Base-by-base conservation (phyloP, 2,888 invertebrate genomes). In the Agrochola litura region DNA sequence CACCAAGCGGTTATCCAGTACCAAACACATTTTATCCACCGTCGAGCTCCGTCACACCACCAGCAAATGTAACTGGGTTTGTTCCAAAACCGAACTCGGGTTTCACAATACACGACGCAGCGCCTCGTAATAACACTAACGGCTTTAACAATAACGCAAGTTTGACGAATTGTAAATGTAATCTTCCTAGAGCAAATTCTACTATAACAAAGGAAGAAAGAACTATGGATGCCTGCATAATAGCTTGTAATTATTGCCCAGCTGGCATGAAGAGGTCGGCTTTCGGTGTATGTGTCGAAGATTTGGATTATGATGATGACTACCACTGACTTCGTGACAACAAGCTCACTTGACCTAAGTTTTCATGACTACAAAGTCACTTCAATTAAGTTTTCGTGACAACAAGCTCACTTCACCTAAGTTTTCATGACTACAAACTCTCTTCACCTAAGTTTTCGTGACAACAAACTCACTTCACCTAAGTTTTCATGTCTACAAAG, bases 81-180 rank as follows among this genome's bases (percentile, higher is more conserved):
- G n/a, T 41, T 16, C 64, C 64, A 43, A 41, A 43, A n/a, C 64
- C 64, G 6, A 43, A 16, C n/a, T 6, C 64, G 16, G 16, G n/a
- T n/a, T 43, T 41, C 64, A n/a, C n/a, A 41, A 41, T n/a, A n/a
- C 16, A n/a, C 16, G 41, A 64, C 5, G 5, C 5, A 41, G 64
- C 5, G 9, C 16, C 41, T 4, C 41, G 52, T 52, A 68, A 68
- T 37, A 68, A 52, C 22, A 52, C 37, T 10, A 43, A 10, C 10
- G 16, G n/a, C 12, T 41, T 19, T 22, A 30, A 46, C 43, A 25
- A 37, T 6, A 54, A 14, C 41, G n/a, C 25, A 14, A 80, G 8
- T 64, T 73, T 8, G n/a, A 22, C 16, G 0, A 37, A 56, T 25
- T 78, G 81, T 14, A 81, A 49, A 73, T 81, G 78, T 22, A 30